phyloP scores from a whole-genome alignment of 35 echinoderm and acorn worm genomes.

The Chiridota heheva region DNA sequence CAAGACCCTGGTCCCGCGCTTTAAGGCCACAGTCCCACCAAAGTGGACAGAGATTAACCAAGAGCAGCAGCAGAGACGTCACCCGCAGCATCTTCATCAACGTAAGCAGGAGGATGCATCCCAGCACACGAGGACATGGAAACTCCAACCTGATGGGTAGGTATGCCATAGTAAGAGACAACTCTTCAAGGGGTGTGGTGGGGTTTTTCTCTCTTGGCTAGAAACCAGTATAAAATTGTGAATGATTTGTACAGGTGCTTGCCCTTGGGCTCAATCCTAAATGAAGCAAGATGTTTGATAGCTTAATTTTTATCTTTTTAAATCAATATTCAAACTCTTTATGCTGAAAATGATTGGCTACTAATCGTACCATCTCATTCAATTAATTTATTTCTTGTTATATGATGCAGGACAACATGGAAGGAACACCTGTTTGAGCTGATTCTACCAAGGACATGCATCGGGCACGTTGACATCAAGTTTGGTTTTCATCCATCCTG shows the following conservation, averaged over 20 bases:
- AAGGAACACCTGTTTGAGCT: conserved; percentile 97
- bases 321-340: too few relatives aligned
- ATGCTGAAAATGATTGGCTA: too few relatives aligned
- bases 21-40: conserved; percentile 94
- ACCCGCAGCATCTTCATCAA: conserved; percentile 97
- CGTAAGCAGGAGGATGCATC: conserved; percentile 89
- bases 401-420: conserved; percentile 38
- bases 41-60: conserved; percentile 96
- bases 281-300: too few relatives aligned
- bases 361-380: too few relatives aligned
- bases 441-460: conserved; percentile 74
- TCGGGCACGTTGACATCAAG: conserved; percentile 95
- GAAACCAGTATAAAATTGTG: too few relatives aligned
- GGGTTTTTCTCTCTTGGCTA: too few relatives aligned
- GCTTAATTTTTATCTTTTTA: too few relatives aligned
- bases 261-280: too few relatives aligned
- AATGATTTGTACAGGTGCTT: too few relatives aligned
- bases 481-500: conserved; percentile 75
- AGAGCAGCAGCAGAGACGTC: conserved; percentile 95
- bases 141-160: conserved; percentile 89
- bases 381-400: too few relatives aligned
- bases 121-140: conserved; percentile 97
- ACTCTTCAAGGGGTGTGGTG: too few relatives aligned
- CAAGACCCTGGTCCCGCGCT: conserved; percentile 90
- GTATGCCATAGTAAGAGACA: too few relatives aligned